Conservation (phyloP, 2,888 invertebrate species). For the Morpho helenor region DNA sequence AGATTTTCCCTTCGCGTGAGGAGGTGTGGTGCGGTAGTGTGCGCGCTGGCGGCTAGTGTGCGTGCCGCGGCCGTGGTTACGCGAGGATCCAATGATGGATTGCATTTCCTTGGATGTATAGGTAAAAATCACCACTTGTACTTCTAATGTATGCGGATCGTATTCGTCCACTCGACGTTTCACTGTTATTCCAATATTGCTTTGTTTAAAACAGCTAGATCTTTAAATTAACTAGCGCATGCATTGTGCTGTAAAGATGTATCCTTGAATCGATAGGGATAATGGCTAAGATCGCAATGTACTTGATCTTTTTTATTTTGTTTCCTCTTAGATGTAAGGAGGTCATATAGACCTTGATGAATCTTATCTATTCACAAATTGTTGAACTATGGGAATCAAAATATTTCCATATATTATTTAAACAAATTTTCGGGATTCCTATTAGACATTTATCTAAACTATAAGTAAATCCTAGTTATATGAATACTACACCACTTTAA, state of each 20-base stretch:
- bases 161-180: slow-evolving; percentile 35
- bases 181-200: slow-evolving; percentile 33
- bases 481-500: too few species aligned
- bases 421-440: background rate
- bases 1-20: slow-evolving; percentile 79
- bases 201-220: slow-evolving; percentile 46
- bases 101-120: slow-evolving; percentile 75
- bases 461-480: background rate
- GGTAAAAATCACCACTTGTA: slow-evolving; percentile 67
- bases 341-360: slow-evolving; percentile 61
- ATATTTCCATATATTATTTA: background rate
- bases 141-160: slow-evolving; percentile 40
- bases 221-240: slow-evolving; percentile 42
- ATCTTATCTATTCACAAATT: slow-evolving; percentile 43
- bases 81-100: slow-evolving; percentile 74
- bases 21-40: slow-evolving; percentile 70
- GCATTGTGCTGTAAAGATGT: slow-evolving; percentile 44
- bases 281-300: slow-evolving; percentile 33
- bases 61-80: slow-evolving; percentile 59
- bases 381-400: slow-evolving; percentile 25
- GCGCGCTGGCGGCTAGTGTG: slow-evolving; percentile 59
- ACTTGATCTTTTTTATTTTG: slow-evolving; percentile 38
- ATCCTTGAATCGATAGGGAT: slow-evolving; percentile 55
- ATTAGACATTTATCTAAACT: background rate
- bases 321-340: slow-evolving; percentile 48